Evolutionary conservation across 1,140 invertebrate genomes (phyloP), one percentile per base, ranked within the genome.

Genomic region (Oppia nitens): DNA sequence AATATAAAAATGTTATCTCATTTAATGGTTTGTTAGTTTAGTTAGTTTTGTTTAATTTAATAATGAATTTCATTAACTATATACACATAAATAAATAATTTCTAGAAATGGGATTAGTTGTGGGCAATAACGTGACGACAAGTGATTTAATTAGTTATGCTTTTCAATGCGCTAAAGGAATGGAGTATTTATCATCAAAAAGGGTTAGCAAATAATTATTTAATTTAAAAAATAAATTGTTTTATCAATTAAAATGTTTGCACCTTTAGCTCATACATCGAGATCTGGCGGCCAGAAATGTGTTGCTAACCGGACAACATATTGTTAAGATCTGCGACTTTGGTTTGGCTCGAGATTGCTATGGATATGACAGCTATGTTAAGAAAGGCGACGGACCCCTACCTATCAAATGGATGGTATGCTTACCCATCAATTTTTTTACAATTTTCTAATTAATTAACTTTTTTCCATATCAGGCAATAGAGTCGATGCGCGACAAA

Each of bases 321-420:
- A 50, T 65, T 0, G 57, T 63, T 17, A 99, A 99, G 74, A 97
- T 99, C 65, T 93, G 92, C 0, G 95, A 98, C 72, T 98, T 98
- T 73, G 95, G 95, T 2, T 76, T 98, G 21, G 93, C 94, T 0
- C 77, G 94, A 65, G 93, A 97, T 70, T 83, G 98, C 27, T 83
- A 91, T 67, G 83, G 25, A 32, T 40, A 40, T 40, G 23, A 20
- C 17, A 48, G 25, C 26, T 4, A 57, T 52, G 2, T 3, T 21
- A 48, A 57, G 25, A 50, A 49, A n/a, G 2, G 27, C 28, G 50
- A 57, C 71, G 91, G 91, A 24, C 77, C 87, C 32, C 72, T 97
- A 60, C 92, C 93, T 3, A 87, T 98, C 1, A 96, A 97, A 74
- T 98, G 95, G 95, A 98, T 98, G 95, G 92, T 56, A 56, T 26